A percentile compares a stretch with the other conserved stretches of the same genome.
Conservation (phyloP, 2,888 invertebrate species). For the Dasysyrphus albostriatus region DNA sequence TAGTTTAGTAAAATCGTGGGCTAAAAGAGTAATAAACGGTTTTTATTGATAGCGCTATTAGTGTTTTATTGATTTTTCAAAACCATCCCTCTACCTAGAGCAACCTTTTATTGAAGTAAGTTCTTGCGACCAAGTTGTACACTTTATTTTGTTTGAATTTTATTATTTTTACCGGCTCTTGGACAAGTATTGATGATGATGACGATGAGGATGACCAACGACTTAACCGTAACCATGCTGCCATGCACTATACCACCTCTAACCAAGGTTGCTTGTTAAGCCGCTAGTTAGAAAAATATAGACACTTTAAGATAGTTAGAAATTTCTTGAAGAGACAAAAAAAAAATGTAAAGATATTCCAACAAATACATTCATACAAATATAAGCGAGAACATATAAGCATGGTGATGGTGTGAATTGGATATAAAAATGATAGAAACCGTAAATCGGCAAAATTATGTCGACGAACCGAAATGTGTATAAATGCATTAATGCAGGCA, state of each 20-base stretch:
- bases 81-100: too few relatives aligned
- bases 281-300: too few relatives aligned
- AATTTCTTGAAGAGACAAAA: neutral
- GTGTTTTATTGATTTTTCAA: too few relatives aligned
- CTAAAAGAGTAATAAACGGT: too few relatives aligned
- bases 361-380: neutral
- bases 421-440: slow-evolving; percentile 13
- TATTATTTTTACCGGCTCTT: slow-evolving; percentile 68
- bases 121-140: neutral
- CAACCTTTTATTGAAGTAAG: neutral
- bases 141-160: slow-evolving; percentile 24
- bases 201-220: slow-evolving; percentile 28
- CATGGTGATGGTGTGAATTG: neutral
- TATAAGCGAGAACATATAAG: neutral
- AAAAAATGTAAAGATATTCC: neutral
- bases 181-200: slow-evolving; percentile 62
- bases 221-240: neutral
- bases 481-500: neutral
- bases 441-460: slow-evolving; percentile 33
- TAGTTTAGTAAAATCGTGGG: too few relatives aligned
- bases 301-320: neutral
- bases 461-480: slow-evolving; percentile 13
- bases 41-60: too few relatives aligned
- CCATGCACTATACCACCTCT: neutral
- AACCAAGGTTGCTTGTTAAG: slow-evolving; percentile 19